Evolutionary conservation across 2,797 vertebrate species (phyloP), one percentile per base, ranked within the genome.

Genomic region (Eulemur albifrons): DNA sequence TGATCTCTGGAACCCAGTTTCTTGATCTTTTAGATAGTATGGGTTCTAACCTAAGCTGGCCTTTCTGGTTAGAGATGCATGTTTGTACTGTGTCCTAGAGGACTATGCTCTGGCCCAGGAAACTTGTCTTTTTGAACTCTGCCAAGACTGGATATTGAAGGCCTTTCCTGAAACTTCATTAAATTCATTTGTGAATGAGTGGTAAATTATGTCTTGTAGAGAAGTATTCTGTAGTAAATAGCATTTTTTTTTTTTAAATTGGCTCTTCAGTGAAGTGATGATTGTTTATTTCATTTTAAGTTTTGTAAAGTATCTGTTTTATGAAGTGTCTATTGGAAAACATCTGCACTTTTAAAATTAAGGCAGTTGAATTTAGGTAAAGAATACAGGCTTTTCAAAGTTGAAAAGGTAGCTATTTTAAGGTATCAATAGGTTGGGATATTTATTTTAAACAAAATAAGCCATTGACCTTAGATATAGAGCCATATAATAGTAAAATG

Each of bases 391-490:
- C 11, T 90, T 72, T 93, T 82, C 57, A 54, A 67, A 63, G 7
- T 87, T 65, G 35, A 77, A 90, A 94, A 90, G 59, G 38, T 59
- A 93, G 45, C 25, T 89, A 73, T 43, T 83, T 90, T 75, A 88
- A 95, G 52, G 38, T 86, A 69, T 52, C 1, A 12, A 2, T 77
- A 43, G 40, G 67, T 90, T 83, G n/a, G 87, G 35, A 30, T 65
- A 65, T 93, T 93, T 91, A 38, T 94, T 90, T 80, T 81, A 90
- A 89, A 27, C 2, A 30, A 90, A 90, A 92, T 59, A 92, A 95
- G 21, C 15, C n/a, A 54, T 70, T 94, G 57, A 38, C 20, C 40
- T 81, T 93, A 43, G 7, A 48, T 4, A 59, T 7, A 35, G 48
- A 85, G 8, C 14, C 18, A 45, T 85, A 25, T 50, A 38, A 57